Base-by-base conservation (phyloP, 2,888 invertebrate genomes). In the Dusona sp. region DNA sequence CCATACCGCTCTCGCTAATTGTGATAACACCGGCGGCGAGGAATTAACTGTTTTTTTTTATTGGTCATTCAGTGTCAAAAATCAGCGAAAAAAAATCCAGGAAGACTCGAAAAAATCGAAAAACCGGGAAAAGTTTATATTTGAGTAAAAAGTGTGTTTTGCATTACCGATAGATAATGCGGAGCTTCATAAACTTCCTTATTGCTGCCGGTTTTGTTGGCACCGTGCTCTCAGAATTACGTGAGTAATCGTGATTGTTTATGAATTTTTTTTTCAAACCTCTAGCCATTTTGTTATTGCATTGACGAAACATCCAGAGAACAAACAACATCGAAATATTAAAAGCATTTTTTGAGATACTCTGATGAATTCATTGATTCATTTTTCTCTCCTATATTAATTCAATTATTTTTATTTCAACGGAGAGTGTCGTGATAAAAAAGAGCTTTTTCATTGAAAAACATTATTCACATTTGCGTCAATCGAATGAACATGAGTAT, bases 1-100 rank as follows among this genome's bases (percentile, higher is more conserved):
- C 93, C 89, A 93, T 91, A 91, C 88, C 88, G 89, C 90, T 89
- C 89, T 89, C 88, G 90, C 84, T 90, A 92, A 92, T 92, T 90
- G 86, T 88, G 65, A 91, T 89, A 85, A 57, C 77, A 80, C 54
- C 57, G 51, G 72, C 57, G 75, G 45, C 72, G 79, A 25, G 38
- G 67, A 22, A 57, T 22, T 29, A 38, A 33, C 48, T 16, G 2
- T 77, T 45, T 51, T 61, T 33, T 70, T 72, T 13, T 3, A 67
- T 77, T 79, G 54, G 9, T 68, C 65, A 38, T 19, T 33, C 67
- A 13, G 48, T 61, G 70, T 54, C 29, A 75, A 29, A 78, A 51
- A 54, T 51, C 67, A 75, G 45, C 38, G 61, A 64, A 70, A 51
- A 16, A 64, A 22, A 16, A n/a, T 9, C 25, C 29, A 36, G 36